Evolutionary conservation across 1,140 invertebrate species (phyloP), one percentile per base, ranked within the genome.

Genomic region (Philotrypesis tridentata): DNA sequence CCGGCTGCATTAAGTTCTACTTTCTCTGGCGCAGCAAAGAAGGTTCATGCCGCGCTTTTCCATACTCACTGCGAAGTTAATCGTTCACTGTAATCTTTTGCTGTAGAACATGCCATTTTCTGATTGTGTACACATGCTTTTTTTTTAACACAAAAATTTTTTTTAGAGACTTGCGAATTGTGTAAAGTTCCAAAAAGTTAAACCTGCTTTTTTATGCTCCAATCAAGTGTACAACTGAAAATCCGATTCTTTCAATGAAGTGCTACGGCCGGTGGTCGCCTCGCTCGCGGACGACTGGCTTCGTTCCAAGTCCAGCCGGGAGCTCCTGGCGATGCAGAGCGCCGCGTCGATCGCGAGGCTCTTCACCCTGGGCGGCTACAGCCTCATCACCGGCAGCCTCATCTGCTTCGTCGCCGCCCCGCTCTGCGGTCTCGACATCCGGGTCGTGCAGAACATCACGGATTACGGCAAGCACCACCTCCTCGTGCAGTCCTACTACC

Each of bases 21-120:
- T 63, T 63, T 60, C n/a, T 76, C 4, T 76, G 74, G 74, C 17
- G 23, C 14, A 23, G 29, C 29, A 76, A 27, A 63, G 27, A 31
- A 63, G 55, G 74, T 76, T n/a, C n/a, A n/a, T n/a, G n/a, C n/a
- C n/a, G n/a, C n/a, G n/a, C n/a, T n/a, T n/a, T n/a, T n/a, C n/a
- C n/a, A n/a, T n/a, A n/a, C n/a, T n/a, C n/a, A n/a, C n/a, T n/a
- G n/a, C n/a, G n/a, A n/a, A n/a, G n/a, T n/a, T n/a, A n/a, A n/a
- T n/a, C n/a, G n/a, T n/a, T n/a, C n/a, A n/a, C n/a, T n/a, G n/a
- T n/a, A n/a, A n/a, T n/a, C n/a, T n/a, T n/a, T n/a, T n/a, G n/a
- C n/a, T n/a, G n/a, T n/a, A n/a, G n/a, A n/a, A n/a, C n/a, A n/a
- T n/a, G n/a, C n/a, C n/a, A n/a, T n/a, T n/a, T n/a, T n/a, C n/a